Evolutionary conservation across 2,888 invertebrate species (phyloP), one percentile per base, ranked within the genome.

Genomic region (Arrhopalites spinosus): DNA sequence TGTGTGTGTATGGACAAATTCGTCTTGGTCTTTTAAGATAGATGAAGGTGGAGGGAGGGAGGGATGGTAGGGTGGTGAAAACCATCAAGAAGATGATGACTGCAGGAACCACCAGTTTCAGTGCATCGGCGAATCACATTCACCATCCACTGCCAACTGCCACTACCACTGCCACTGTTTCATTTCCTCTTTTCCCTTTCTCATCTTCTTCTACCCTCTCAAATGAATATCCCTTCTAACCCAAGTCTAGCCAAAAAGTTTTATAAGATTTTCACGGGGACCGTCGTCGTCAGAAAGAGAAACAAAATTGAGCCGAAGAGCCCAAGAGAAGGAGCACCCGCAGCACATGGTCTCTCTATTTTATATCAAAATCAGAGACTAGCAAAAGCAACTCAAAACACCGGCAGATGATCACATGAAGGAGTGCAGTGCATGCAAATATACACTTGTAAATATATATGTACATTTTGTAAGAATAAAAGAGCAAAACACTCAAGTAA

Each of bases 31-130:
- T 50, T 50, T 13, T 20, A 70, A 70, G 70, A 70, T 56, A 56
- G 70, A 70, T 70, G 70, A 36, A 70, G 70, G 53, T 70, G 20
- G 56, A 36, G 70, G 70, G 29, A 30, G 30, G 23, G 36, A 43
- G n/a, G 36, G 8, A 59, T n/a, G 8, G 64, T 13, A 43, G 64
- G 64, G 64, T 64, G 30, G 64, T 43, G 64, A 64, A 64, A 56
- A 64, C 20, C 43, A 43, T 64, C 64, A 64, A 43, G 30, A 64
- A 25, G 64, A 64, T 43, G 64, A 64, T n/a, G 64, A 30, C 29
- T 25, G 5, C 3, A 30, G 29, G 64, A 20, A 25, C 50, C 3
- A 50, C n/a, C 53, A 23, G 36, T 36, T 36, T 36, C 36, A 36
- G 36, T 36, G 36, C 36, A 36, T n/a, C 5, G 36, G 36, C 36